phyloP scores from a whole-genome alignment of 2,888 invertebrate genomes.

The Chromoteleia sp. region DNA sequence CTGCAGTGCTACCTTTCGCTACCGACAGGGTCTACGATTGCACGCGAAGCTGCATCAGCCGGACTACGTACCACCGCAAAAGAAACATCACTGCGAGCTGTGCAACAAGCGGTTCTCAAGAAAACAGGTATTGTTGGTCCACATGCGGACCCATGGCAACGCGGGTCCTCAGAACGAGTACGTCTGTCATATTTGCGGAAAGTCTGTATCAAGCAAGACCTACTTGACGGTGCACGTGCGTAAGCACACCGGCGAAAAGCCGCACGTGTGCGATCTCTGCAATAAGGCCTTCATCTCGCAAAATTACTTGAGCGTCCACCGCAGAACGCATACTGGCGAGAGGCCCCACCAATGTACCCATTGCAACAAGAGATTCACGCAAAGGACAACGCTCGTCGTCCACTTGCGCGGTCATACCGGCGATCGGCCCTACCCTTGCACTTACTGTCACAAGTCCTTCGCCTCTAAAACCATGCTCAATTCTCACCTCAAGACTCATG shows the following conservation, averaged over 20 bases:
- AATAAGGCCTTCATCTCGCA: slow-evolving; percentile 83
- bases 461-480: slow-evolving; percentile 84
- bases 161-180: slow-evolving; percentile 84
- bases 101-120: slow-evolving; percentile 83
- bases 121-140: slow-evolving; percentile 82
- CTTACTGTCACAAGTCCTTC: slow-evolving; percentile 81
- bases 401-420: slow-evolving; percentile 83
- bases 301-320: slow-evolving; percentile 82
- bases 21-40: slow-evolving; percentile 81
- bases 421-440: slow-evolving; percentile 82
- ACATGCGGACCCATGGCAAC: slow-evolving; percentile 82
- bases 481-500: slow-evolving; percentile 83
- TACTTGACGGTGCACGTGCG: slow-evolving; percentile 88
- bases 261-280: slow-evolving; percentile 86
- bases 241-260: slow-evolving; percentile 88
- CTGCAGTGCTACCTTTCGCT: slow-evolving; percentile 83
- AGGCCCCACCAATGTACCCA: slow-evolving; percentile 82
- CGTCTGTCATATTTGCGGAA: slow-evolving; percentile 88
- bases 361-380: slow-evolving; percentile 83
- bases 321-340: slow-evolving; percentile 83
- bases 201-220: slow-evolving; percentile 87
- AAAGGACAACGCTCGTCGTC: slow-evolving; percentile 83
- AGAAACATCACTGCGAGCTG: slow-evolving; percentile 83
- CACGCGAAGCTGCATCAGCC: slow-evolving; percentile 83
- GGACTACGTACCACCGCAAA: slow-evolving; percentile 83